Evolutionary conservation across 2,797 vertebrate genomes (phyloP), one percentile per base, ranked within the genome.

Genomic region (Molothrus ater): DNA sequence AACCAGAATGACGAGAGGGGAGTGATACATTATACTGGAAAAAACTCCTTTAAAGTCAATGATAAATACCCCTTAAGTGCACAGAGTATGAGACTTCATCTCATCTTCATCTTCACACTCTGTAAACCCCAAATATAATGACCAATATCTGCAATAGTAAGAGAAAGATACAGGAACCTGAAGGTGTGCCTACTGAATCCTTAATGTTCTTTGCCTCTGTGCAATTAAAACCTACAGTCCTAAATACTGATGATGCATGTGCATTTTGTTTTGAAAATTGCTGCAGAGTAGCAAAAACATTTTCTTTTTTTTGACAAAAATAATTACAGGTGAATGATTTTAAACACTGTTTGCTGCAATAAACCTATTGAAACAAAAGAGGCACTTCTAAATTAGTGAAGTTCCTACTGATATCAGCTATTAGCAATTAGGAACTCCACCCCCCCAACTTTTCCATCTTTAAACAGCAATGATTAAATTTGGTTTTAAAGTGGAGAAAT

Each of bases 321-420:
- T 97, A 96, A 97, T 96, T 94, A 92, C 94, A 93, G 74, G 94
- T 94, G 95, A 95, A 93, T 88, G 88, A 96, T 95, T 96, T 95
- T 92, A 96, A 96, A 82, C 91, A 96, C 73, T 88, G 89, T 88
- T 94, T 92, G 82, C 86, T 92, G 91, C 71, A 92, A 92, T 93
- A 96, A 96, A 85, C 88, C 95, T 71, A 96, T 94, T 92, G 94
- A 97, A 97, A 96, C 95, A 97, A 97, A 97, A 96, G 94, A 96
- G 95, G 92, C 91, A 96, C 94, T 96, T 96, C 91, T 95, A 88
- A 97, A 97, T 97, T 96, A 96, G 93, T 90, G 90, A 95, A 95
- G 95, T 92, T 97, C 93, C 86, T 86, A 96, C 95, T 92, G 91
- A 90, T 95, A 92, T 85, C 90, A 93, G 86, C 96, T 96, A 96